Percentiles rank a stretch among this genome's conserved stretches.
phyloP scores from a whole-genome alignment of 2,113 vertebrate species.

The Parotia lawesii region DNA sequence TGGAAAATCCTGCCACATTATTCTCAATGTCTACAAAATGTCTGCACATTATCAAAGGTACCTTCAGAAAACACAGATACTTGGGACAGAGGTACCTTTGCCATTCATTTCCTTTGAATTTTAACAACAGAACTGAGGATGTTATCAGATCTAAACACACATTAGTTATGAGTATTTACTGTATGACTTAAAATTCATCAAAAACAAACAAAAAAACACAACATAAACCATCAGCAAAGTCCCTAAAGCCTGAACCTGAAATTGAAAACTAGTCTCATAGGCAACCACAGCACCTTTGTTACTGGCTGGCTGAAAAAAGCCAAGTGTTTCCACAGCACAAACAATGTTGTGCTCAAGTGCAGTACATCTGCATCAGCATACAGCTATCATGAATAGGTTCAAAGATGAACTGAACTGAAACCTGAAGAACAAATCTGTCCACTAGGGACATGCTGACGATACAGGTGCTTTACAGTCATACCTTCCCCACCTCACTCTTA shows the following conservation, averaged over 20 bases:
- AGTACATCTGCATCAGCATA: not conserved
- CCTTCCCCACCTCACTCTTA: not conserved
- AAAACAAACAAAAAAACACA: not conserved
- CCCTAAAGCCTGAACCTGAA: not conserved
- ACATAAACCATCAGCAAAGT: not conserved
- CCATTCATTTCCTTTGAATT: not conserved
- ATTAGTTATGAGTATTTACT: not conserved
- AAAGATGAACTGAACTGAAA: not conserved
- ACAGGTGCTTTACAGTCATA: not conserved
- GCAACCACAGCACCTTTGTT: not conserved
- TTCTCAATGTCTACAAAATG: not conserved
- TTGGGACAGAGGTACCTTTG: not conserved
- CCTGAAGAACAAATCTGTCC: not conserved
- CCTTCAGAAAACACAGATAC: not conserved
- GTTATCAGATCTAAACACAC: not conserved
- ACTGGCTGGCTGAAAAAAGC: not conserved
- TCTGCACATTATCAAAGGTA: not conserved
- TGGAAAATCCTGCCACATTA: not conserved
- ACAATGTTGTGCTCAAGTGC: not conserved
- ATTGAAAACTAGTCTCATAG: not conserved
- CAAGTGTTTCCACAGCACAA: not conserved
- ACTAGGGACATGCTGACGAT: not conserved
- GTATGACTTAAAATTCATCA: not conserved
- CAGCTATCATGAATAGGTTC: not conserved
- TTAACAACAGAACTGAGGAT: not conserved